phyloP scores from a whole-genome alignment of 2,888 invertebrate species.

The Parasteatoda lunata region DNA sequence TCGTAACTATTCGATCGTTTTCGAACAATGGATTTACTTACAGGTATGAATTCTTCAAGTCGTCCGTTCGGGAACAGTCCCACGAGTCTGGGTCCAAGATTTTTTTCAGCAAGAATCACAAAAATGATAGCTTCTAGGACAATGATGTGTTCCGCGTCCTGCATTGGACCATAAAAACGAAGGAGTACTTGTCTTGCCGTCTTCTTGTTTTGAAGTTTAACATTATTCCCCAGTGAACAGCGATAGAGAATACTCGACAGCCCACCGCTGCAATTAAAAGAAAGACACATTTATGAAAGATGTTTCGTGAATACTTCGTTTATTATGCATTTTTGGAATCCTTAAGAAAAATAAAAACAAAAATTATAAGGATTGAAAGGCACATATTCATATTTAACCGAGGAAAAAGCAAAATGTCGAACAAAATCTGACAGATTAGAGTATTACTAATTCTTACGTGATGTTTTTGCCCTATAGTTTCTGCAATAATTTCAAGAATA shows the following conservation, averaged over 20 bases:
- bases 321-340: too few species aligned
- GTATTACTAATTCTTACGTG: too few species aligned
- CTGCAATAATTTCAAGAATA: too few species aligned
- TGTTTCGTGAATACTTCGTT: too few species aligned
- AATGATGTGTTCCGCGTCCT: slow-evolving; percentile 77
- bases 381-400: too few species aligned
- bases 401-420: too few species aligned
- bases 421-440: too few species aligned
- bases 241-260: slow-evolving; percentile 96
- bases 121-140: slow-evolving; percentile 97
- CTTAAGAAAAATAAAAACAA: too few species aligned
- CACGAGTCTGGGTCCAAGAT: slow-evolving; percentile 90
- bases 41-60: slow-evolving; percentile 95
- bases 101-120: slow-evolving; percentile 92
- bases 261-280: slow-evolving; percentile 84
- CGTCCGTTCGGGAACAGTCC: slow-evolving; percentile 97
- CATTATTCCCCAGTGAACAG: slow-evolving; percentile 84
- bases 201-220: slow-evolving; percentile 75
- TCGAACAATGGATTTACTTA: slow-evolving; percentile 74
- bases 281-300: neutral
- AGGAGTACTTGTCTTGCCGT: slow-evolving; percentile 85
- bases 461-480: too few species aligned
- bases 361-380: too few species aligned
- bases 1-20: too few species aligned
- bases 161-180: slow-evolving; percentile 95